Percentiles rank a stretch among this genome's conserved stretches.
Evolutionary conservation across 2,113 vertebrate species (phyloP).

Genomic region (Zosterops borbonicus): DNA sequence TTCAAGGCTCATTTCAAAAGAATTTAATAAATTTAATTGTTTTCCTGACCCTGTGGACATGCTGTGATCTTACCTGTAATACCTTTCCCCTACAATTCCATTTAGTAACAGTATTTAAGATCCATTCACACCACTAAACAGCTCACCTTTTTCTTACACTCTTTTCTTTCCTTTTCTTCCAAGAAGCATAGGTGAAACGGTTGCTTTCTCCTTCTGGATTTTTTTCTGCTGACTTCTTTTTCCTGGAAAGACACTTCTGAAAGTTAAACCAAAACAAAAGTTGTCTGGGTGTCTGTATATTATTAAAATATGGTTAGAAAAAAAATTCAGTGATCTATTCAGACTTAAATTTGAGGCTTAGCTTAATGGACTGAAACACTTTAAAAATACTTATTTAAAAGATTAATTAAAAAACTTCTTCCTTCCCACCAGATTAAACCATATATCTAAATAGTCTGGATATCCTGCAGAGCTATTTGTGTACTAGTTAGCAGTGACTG

Average conservation of each 20-base stretch:
- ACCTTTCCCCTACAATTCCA: background rate
- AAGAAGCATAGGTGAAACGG: background rate
- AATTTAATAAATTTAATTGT: background rate
- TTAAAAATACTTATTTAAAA: background rate
- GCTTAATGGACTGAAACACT: background rate
- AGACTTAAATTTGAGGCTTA: background rate
- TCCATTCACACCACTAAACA: background rate
- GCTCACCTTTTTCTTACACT: background rate
- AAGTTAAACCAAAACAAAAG: background rate
- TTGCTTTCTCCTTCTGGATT: background rate
- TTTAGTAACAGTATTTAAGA: background rate
- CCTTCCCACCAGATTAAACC: background rate
- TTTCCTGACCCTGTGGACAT: background rate
- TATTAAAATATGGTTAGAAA: background rate
- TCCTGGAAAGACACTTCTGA: background rate
- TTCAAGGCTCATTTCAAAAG: background rate
- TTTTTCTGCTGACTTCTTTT: background rate
- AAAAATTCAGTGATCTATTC: background rate
- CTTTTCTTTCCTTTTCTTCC: fast-evolving
- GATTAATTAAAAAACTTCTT: background rate
- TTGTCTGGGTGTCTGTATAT: fast-evolving
- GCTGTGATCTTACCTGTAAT: background rate
- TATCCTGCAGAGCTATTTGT: slow-evolving; percentile 3
- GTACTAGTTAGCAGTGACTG: slow-evolving; percentile 55
- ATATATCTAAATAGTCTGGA: background rate